Evolutionary conservation across 2,113 vertebrate species (phyloP).

Genomic region (Hemiprocne comata): DNA sequence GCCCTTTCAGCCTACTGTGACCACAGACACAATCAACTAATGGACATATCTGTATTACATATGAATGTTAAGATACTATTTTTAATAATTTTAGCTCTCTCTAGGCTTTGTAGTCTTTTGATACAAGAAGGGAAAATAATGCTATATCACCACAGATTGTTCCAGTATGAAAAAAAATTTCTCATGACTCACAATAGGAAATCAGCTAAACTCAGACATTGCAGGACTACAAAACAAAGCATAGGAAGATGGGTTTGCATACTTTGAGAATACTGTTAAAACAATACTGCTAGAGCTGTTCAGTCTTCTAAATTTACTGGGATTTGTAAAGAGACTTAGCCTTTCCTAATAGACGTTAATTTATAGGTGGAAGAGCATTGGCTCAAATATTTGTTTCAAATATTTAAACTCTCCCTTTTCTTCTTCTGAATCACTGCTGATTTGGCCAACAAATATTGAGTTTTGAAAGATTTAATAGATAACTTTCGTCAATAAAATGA

Average conservation of each 20-base stretch:
- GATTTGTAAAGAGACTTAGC: neutral
- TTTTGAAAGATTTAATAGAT: neutral
- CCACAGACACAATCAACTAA: neutral
- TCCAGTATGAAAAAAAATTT: neutral
- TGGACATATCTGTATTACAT: neutral
- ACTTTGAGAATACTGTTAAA: neutral
- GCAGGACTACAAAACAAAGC: neutral
- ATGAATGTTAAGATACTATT: neutral
- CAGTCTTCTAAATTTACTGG: neutral
- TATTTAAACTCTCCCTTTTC: neutral
- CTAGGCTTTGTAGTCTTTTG: neutral
- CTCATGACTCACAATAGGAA: rapidly evolving
- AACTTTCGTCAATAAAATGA: neutral
- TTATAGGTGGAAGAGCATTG: neutral
- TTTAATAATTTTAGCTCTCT: neutral
- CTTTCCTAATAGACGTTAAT: neutral
- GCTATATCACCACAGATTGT: neutral
- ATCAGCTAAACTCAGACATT: neutral
- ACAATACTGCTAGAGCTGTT: neutral
- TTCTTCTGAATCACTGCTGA: neutral
- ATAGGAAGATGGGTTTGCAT: neutral
- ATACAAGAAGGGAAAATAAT: neutral
- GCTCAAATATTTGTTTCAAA: neutral
- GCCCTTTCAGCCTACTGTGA: neutral
- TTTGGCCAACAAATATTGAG: neutral